Conservation (phyloP, 2,113 vertebrate genomes). For the Morone saxatilis region DNA sequence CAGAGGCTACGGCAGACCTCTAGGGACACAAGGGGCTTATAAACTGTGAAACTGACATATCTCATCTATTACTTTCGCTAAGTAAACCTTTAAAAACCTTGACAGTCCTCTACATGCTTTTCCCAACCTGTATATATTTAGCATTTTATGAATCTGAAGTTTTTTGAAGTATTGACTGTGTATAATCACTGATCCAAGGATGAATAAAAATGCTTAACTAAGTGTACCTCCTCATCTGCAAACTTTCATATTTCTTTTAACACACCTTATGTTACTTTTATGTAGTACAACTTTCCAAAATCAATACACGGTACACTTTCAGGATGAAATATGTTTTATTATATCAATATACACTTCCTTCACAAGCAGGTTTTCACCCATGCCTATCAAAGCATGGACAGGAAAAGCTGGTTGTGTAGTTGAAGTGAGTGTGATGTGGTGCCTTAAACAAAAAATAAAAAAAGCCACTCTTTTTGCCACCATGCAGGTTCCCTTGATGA, state of each 20-base stretch:
- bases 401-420: slow-evolving; percentile 32
- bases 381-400: slow-evolving; percentile 30
- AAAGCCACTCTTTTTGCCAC: slow-evolving; percentile 49
- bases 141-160: slow-evolving; percentile 80
- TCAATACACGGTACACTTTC: slow-evolving; percentile 67
- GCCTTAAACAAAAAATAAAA: slow-evolving; percentile 37
- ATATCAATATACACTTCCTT: slow-evolving; percentile 67
- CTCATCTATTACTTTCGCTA: slow-evolving; percentile 99
- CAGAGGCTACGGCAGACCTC: slow-evolving; percentile 97
- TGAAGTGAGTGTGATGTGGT: slow-evolving; percentile 47
- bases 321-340: slow-evolving; percentile 64
- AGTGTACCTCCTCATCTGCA: slow-evolving; percentile 53
- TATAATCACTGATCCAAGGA: slow-evolving; percentile 80
- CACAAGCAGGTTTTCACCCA: slow-evolving; percentile 12
- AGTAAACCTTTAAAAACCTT: slow-evolving; percentile 99
- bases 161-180: slow-evolving; percentile 75
- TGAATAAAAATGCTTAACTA: slow-evolving; percentile 58
- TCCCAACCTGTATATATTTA: slow-evolving; percentile 73
- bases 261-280: slow-evolving; percentile 71
- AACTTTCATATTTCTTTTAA: slow-evolving; percentile 74
- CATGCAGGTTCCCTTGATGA: slow-evolving; percentile 68
- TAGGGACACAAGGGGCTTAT: slow-evolving; percentile 93
- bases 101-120: slow-evolving; percentile 90
- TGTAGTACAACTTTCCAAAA: slow-evolving; percentile 69
- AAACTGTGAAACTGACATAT: slow-evolving; percentile 99